Evolutionary conservation across 2,888 invertebrate genomes (phyloP), one percentile per base, ranked within the genome.

Genomic region (Junonia oenone): DNA sequence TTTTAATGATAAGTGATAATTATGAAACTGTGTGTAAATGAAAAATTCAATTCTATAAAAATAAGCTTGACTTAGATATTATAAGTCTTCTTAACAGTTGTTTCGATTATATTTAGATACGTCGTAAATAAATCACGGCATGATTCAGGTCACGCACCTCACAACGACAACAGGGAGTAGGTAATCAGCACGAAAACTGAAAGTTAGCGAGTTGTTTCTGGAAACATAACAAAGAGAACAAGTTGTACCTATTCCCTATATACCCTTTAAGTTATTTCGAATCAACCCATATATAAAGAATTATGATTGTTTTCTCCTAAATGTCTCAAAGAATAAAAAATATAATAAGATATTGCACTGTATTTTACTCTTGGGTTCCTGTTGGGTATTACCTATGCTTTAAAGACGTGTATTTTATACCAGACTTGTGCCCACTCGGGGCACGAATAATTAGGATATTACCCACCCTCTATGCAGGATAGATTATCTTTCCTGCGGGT

Each of bases 121-220:
- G 14, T 31, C 33, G 26, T 40, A 48, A 40, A 54, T 40, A 48
- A 54, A 54, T 48, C 22, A 33, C 31, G 33, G 37, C 47, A 47
- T 43, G 15, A 54, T 54, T 54, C 53, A 40, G 53, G 48, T 48
- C 53, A 48, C 47, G 53, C 48, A 47, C 15, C 22, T 47, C 8
- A 31, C 31, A 47, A 31, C 37, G 19, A 43, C 26, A 54, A 19
- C 11, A 19, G 38, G 11, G 46, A 53, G 48, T 33, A 17, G 40
- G 47, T 31, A 54, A 54, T 54, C 53, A 40, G 46, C 47, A 40
- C 53, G 53, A 54, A 31, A 48, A 40, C 53, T 38, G 45, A 52
- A 46, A 46, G 46, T 52, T 48, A 40, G 47, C 46, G 40, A 48
- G 38, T 54, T 54, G 47, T 47, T 31, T 53, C 38, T 40, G 33